These are phyloP conservation scores for Chelidonichthys spinosus DNA, from an alignment of 2,797 vertebrate genomes.

Conservation along the genomic window DNA sequence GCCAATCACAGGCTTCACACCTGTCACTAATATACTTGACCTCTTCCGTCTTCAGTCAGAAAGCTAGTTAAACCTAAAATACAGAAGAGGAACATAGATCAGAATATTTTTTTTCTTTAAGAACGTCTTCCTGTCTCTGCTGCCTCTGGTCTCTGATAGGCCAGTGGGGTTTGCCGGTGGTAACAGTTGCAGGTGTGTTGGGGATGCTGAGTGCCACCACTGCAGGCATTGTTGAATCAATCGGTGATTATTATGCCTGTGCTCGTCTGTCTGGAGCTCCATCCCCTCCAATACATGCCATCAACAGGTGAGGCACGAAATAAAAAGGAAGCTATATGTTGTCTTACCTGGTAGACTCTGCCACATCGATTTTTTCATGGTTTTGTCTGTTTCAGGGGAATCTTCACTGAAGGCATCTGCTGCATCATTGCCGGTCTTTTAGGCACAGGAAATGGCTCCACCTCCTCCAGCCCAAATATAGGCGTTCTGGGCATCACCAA, in stretches of 20 bases:
- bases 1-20: constrained; percentile 11
- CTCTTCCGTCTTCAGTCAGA: too few species aligned
- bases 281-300: constrained; percentile 92
- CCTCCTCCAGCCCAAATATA: constrained; percentile 97
- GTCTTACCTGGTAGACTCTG: background rate
- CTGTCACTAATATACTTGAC: too few species aligned
- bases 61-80: background rate
- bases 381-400: constrained; percentile 84
- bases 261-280: constrained; percentile 93
- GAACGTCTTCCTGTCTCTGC: background rate
- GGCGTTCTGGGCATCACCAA: constrained; percentile 97
- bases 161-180: constrained; percentile 95
- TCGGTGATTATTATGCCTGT: constrained; percentile 97
- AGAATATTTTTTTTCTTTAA: background rate
- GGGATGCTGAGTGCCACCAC: constrained; percentile 98
- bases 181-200: constrained; percentile 92
- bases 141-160: constrained; percentile 79
- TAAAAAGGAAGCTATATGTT: background rate
- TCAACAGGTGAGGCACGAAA: constrained; percentile 89
- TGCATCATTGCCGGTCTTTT: constrained; percentile 94
- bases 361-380: background rate
- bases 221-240: constrained; percentile 95
- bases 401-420: constrained; percentile 93
- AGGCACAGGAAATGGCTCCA: constrained; percentile 96
- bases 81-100: background rate